phyloP scores from a whole-genome alignment of 2,113 vertebrate genomes.

The Saccopteryx bilineata region DNA sequence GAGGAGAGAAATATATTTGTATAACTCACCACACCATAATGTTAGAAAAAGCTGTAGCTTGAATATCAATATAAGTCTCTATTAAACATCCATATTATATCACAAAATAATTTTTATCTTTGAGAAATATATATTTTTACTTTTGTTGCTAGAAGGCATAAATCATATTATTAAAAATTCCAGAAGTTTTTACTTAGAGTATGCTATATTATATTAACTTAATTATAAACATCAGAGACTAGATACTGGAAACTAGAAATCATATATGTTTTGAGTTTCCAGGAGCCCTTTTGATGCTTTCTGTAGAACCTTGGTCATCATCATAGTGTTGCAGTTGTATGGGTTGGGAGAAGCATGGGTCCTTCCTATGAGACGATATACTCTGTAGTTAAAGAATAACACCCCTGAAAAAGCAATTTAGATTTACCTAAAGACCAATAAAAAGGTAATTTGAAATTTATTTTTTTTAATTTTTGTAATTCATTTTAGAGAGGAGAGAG shows the following conservation, averaged over 20 bases:
- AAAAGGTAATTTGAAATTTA: neutral
- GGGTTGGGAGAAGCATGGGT: rapidly evolving
- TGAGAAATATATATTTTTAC: neutral
- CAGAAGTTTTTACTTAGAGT: neutral
- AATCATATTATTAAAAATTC: neutral
- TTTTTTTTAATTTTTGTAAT: neutral
- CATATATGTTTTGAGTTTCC: neutral
- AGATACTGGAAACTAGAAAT: neutral
- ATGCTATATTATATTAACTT: neutral
- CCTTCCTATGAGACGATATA: too few relatives aligned
- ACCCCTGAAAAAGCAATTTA: neutral
- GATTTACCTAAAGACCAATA: neutral
- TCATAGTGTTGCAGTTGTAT: neutral
- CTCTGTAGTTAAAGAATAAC: neutral
- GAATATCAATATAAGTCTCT: neutral
- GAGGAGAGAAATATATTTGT: neutral
- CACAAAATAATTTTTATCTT: neutral
- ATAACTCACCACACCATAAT: neutral
- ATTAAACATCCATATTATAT: neutral
- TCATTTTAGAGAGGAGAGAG: too few relatives aligned
- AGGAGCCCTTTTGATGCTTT: neutral
- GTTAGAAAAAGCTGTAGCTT: neutral
- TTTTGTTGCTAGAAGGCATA: neutral
- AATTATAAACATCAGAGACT: neutral
- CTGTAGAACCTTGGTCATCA: neutral